Conservation (phyloP, 2,797 vertebrate genomes). For the Myotis daubentonii region DNA sequence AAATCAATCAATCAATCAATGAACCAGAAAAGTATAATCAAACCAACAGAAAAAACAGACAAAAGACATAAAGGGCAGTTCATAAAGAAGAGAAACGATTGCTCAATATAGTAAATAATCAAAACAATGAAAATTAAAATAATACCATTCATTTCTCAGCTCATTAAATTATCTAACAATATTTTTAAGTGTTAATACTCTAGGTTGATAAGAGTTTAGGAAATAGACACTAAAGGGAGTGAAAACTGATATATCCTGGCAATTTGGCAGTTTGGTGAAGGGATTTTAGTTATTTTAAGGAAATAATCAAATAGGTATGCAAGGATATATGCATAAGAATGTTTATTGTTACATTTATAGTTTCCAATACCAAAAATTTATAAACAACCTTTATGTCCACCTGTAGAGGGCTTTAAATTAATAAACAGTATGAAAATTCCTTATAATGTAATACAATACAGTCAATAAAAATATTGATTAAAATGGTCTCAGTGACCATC, state of each 20-base stretch:
- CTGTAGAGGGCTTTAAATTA: slow-evolving; percentile 2
- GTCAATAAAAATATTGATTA: slow-evolving; percentile 41
- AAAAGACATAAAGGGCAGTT: not conserved
- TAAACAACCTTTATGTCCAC: not conserved
- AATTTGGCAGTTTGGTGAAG: slow-evolving; percentile 9
- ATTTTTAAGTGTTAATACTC: slow-evolving; percentile 3
- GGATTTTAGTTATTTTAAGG: slow-evolving; percentile 13
- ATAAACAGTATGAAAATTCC: slow-evolving; percentile 13
- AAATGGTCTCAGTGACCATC: not conserved
- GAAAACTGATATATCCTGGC: not conserved
- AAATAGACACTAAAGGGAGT: not conserved
- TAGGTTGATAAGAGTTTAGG: slow-evolving; percentile 18
- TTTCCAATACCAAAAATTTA: slow-evolving; percentile 22
- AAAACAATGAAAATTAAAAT: slow-evolving; percentile 32
- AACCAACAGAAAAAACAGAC: not conserved
- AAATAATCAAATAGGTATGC: not conserved
- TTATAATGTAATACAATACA: not conserved
- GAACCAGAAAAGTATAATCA: not conserved
- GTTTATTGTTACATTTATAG: not conserved
- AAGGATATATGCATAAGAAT: not conserved
- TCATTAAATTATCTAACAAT: not conserved
- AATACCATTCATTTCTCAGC: not conserved
- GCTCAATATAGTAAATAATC: not conserved
- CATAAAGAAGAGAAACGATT: slow-evolving; percentile 12
- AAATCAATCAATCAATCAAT: not conserved